A percentile compares a stretch with the other conserved stretches of the same genome.
Evolutionary conservation across 2,797 vertebrate species (phyloP).

Genomic region (Squalus acanthias): DNA sequence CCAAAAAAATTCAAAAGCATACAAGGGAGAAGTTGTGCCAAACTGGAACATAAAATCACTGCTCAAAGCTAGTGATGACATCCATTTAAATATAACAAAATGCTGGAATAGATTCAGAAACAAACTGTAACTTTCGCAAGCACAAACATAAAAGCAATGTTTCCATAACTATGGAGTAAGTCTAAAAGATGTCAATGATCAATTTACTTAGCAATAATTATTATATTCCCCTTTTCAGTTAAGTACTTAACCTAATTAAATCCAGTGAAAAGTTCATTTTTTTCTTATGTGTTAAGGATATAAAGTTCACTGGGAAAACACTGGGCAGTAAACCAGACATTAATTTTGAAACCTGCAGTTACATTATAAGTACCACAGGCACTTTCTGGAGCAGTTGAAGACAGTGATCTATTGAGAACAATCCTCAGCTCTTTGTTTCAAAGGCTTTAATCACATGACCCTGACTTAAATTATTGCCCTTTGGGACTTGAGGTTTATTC

Average conservation of each 20-base stretch:
- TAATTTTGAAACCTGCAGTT: constrained; percentile 2
- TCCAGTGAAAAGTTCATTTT: not conserved
- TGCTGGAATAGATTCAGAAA: not conserved
- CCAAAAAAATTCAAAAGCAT: not conserved
- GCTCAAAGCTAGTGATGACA: not conserved
- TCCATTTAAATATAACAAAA: not conserved
- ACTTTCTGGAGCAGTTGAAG: not conserved
- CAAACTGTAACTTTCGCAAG: not conserved
- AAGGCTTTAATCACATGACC: constrained; percentile 38
- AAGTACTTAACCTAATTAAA: not conserved
- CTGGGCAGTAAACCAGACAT: not conserved
- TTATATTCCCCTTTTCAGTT: too few species aligned
- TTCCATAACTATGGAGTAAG: not conserved
- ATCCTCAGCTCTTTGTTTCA: constrained; percentile 41
- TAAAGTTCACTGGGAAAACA: not conserved
- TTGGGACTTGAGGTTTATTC: constrained; percentile 52
- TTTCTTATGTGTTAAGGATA: not conserved
- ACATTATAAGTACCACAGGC: not conserved
- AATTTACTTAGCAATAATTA: not conserved
- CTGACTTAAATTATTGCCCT: constrained; percentile 44
- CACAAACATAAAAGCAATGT: not conserved
- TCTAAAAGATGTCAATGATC: not conserved
- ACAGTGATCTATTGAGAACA: constrained; percentile 34
- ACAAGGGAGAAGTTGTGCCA: not conserved
- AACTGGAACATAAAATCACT: not conserved